Percentiles rank a stretch among this genome's conserved stretches.
Evolutionary conservation across 2,888 invertebrate species (phyloP).

Genomic region (Archaeoteleia sp.): DNA sequence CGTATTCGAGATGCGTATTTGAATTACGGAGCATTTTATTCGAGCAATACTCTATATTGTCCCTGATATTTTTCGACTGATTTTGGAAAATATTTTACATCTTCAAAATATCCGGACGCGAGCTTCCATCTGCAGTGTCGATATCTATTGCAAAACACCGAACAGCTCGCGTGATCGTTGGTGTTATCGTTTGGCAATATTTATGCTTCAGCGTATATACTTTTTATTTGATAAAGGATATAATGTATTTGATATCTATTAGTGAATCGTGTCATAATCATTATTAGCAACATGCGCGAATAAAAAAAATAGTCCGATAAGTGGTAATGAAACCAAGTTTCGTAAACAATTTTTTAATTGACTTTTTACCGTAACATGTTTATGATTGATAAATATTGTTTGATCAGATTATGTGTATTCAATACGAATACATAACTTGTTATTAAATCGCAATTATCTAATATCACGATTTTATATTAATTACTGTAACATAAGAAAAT

Average conservation of each 20-base stretch:
- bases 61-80: slow-evolving; percentile 26
- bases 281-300: no score
- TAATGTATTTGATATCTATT: background rate
- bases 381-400: no score
- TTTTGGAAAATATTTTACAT: slow-evolving; percentile 2
- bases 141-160: slow-evolving; percentile 37
- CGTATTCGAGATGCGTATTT: slow-evolving; percentile 37
- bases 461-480: background rate
- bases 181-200: slow-evolving; percentile 24
- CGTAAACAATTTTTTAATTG: no score
- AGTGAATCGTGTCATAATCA: no score
- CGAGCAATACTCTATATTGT: slow-evolving; percentile 40
- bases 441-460: background rate
- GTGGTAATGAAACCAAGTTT: no score
- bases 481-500: background rate
- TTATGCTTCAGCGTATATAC: slow-evolving; percentile 21
- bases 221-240: background rate
- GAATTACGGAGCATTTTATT: slow-evolving; percentile 36
- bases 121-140: background rate
- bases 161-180: slow-evolving; percentile 10
- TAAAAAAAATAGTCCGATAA: no score
- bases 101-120: slow-evolving; percentile 15
- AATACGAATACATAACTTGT: no score
- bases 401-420: no score
- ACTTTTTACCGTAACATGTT: no score